A percentile compares a stretch with the other conserved stretches of the same genome.
phyloP scores from a whole-genome alignment of 2,888 invertebrate genomes.

The Poecilus cupreus region DNA sequence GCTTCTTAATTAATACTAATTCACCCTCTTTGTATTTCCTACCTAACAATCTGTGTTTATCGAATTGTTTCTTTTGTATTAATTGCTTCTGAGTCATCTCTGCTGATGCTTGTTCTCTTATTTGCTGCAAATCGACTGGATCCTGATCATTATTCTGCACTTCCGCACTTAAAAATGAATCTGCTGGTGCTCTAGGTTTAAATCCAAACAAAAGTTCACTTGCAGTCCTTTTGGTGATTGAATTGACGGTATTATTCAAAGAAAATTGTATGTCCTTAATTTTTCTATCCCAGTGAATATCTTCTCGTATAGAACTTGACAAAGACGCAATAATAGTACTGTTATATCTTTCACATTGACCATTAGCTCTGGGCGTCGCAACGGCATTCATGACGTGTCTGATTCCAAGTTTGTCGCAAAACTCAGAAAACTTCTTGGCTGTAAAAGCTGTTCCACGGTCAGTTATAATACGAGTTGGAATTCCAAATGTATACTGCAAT shows the following conservation, averaged over 20 bases:
- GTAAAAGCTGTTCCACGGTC: slow-evolving; percentile 15
- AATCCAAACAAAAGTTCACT: slow-evolving; percentile 62
- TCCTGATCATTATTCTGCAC: slow-evolving; percentile 54
- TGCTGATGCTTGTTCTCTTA: slow-evolving; percentile 40
- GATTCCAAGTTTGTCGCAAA: not conserved
- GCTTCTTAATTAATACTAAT: slow-evolving; percentile 61
- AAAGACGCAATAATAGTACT: not conserved
- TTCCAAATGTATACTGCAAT: not conserved
- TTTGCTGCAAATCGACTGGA: slow-evolving; percentile 52
- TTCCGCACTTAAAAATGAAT: slow-evolving; percentile 60
- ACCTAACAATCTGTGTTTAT: slow-evolving; percentile 54
- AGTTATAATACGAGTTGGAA: not conserved
- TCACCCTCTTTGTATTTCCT: slow-evolving; percentile 59
- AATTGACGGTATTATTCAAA: not conserved
- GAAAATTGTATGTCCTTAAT: not conserved
- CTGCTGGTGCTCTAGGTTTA: slow-evolving; percentile 56
- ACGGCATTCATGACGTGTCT: slow-evolving; percentile 13
- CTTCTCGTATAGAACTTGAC: not conserved
- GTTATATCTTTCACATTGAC: not conserved
- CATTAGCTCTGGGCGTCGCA: not conserved
- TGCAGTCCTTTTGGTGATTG: slow-evolving; percentile 62
- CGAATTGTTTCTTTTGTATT: slow-evolving; percentile 58
- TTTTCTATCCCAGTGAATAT: not conserved
- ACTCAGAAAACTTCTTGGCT: not conserved
- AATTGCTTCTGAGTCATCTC: slow-evolving; percentile 30